Evolutionary conservation across 2,888 invertebrate genomes (phyloP).

Genomic region (Lucinisca nassula): DNA sequence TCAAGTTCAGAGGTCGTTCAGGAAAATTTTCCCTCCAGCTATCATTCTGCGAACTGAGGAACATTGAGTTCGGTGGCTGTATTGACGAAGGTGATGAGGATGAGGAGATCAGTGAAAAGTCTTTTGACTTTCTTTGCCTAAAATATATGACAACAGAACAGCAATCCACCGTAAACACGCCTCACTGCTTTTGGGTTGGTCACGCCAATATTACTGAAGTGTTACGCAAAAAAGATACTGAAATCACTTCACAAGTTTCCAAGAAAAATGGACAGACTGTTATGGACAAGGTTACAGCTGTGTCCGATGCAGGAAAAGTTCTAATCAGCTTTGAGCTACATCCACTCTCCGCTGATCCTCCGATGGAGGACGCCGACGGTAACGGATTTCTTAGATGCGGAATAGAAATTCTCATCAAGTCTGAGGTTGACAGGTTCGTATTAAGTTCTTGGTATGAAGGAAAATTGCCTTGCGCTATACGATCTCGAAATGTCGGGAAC

Average conservation of each 20-base stretch:
- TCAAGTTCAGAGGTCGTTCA: slow-evolving; percentile 52
- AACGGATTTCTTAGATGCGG: neutral
- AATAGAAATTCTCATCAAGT: slow-evolving; percentile 40
- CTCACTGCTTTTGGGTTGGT: slow-evolving; percentile 36
- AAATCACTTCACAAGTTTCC: neutral
- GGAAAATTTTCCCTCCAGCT: slow-evolving; percentile 68
- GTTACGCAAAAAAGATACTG: neutral
- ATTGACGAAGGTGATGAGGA: slow-evolving; percentile 53
- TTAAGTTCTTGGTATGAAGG: no score
- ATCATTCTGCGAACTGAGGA: slow-evolving; percentile 68
- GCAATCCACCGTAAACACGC: neutral
- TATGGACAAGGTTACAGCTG: neutral
- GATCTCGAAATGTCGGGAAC: no score
- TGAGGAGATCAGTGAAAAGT: neutral
- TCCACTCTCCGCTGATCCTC: slow-evolving; percentile 13
- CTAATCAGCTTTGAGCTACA: slow-evolving; percentile 47
- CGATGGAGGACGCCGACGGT: neutral
- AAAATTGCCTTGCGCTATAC: no score
- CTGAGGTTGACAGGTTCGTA: slow-evolving; percentile 30
- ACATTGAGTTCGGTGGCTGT: slow-evolving; percentile 70
- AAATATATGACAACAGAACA: neutral
- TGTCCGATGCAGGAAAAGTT: slow-evolving; percentile 16
- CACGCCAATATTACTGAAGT: slow-evolving; percentile 47
- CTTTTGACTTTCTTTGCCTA: neutral
- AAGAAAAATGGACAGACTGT: neutral